Evolutionary conservation across 2,888 invertebrate genomes (phyloP), one percentile per base, ranked within the genome.

Genomic region (Nomada hirtipes): DNA sequence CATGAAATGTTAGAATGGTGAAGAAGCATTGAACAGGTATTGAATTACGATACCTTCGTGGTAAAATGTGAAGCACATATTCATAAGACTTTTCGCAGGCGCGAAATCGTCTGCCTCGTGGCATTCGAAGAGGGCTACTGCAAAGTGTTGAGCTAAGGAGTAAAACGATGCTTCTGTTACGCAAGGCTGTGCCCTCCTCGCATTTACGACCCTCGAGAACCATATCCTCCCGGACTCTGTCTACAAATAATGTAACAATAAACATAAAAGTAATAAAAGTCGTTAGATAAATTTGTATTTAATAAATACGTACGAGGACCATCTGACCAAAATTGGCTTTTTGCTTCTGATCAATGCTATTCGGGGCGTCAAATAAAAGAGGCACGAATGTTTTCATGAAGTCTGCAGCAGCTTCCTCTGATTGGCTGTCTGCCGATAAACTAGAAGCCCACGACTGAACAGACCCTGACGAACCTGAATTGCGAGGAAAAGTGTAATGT

Each of bases 11-110:
- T 53, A 20, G 11, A 53, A n/a, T 53, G 20, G 9, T 20, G 2
- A 20, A n/a, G 10, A 9, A 20, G 23, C 4, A 55, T 53, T n/a
- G n/a, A 36, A 47, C 0, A 2, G 2, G 15, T 42, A 13, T 10
- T 47, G 18, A 42, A 18, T 70, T 26, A 29, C 4, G 2, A 47
- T 91, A 96, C 96, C 95, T 95, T 96, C 96, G 89, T 96, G 95
- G 91, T 96, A 97, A 93, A 96, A 97, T 9, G 96, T 95, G 92
- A 97, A 97, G 91, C 96, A 96, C 95, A 97, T 96, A 91, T 96
- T 96, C 97, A 97, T 97, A 36, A 97, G 95, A 70, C 95, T 95
- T 87, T 96, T 96, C 26, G 96, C 97, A 3, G 97, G 96, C 4
- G 95, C 95, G 88, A 95, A 97, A 90, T 97, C 96, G 88, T 96